Percentiles rank a stretch among this genome's conserved stretches.
Conservation (phyloP, 2,797 vertebrate species). For the Lepilemur septentrionalis region DNA sequence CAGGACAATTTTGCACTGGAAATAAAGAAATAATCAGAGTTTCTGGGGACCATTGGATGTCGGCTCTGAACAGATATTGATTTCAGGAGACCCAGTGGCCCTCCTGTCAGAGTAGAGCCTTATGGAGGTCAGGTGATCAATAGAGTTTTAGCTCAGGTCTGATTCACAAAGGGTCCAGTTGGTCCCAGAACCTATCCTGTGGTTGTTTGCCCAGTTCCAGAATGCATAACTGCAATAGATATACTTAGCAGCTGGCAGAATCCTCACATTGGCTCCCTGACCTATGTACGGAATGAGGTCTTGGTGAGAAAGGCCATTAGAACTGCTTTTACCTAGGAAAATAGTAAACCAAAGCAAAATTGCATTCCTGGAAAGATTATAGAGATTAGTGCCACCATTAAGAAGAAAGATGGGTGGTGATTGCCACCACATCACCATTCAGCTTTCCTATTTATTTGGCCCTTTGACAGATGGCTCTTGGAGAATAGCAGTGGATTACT, state of each 20-base stretch:
- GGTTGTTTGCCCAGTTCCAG: background rate
- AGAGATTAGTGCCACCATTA: background rate
- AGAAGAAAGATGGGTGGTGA: background rate
- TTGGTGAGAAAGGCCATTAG: background rate
- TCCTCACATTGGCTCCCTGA: background rate
- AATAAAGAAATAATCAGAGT: background rate
- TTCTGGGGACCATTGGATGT: background rate
- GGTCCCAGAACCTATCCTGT: background rate
- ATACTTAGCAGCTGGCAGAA: background rate
- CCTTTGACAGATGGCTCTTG: background rate
- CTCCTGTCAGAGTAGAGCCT: background rate
- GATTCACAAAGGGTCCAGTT: background rate
- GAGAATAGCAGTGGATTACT: background rate
- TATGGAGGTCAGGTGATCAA: background rate
- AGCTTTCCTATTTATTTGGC: background rate
- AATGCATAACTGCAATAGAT: background rate
- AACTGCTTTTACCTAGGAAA: background rate
- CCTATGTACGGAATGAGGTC: background rate
- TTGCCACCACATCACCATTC: background rate
- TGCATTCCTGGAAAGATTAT: background rate
- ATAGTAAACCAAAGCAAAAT: background rate
- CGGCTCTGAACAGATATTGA: background rate
- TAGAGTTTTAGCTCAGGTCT: background rate
- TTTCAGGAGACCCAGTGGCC: background rate
- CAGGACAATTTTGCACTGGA: background rate